phyloP scores from a whole-genome alignment of 92 coral and sea anemone genomes.

The Epizoanthus illoricatus region DNA sequence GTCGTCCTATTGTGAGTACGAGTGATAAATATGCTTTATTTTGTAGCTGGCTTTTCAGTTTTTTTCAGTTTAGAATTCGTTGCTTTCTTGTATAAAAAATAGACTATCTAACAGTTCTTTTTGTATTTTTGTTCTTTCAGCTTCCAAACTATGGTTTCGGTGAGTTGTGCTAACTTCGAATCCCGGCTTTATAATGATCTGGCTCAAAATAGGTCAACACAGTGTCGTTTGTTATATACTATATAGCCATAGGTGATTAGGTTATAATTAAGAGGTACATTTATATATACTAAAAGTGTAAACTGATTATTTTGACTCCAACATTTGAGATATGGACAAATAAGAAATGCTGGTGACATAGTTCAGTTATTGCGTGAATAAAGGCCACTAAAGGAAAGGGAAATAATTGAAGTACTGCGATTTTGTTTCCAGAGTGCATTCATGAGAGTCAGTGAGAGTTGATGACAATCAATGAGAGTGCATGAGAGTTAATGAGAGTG shows the following conservation, averaged over 20 bases:
- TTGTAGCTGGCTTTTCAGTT: background rate
- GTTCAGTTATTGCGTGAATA: too few relatives aligned
- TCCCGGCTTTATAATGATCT: background rate
- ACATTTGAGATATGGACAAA: too few relatives aligned
- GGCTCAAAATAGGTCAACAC: too few relatives aligned
- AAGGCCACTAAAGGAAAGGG: too few relatives aligned
- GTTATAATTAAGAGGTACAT: too few relatives aligned
- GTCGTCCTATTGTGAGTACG: constrained; percentile 86
- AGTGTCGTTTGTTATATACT: background rate
- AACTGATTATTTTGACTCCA: too few relatives aligned
- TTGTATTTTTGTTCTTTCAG: constrained; percentile 48
- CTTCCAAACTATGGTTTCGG: constrained; percentile 99
- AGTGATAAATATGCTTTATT: constrained; percentile 7
- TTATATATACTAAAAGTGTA: background rate
- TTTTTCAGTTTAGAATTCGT: background rate
- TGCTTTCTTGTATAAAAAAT: background rate
- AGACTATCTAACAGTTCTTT: background rate
- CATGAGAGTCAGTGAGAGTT: too few relatives aligned
- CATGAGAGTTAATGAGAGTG: too few relatives aligned
- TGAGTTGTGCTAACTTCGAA: constrained; percentile 44
- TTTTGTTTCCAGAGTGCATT: background rate
- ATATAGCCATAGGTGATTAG: too few relatives aligned
- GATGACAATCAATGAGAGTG: too few relatives aligned
- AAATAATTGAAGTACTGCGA: too few relatives aligned
- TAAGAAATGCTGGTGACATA: too few relatives aligned